Base-by-base conservation (phyloP, 2,113 vertebrate species). In the Bos javanicus region DNA sequence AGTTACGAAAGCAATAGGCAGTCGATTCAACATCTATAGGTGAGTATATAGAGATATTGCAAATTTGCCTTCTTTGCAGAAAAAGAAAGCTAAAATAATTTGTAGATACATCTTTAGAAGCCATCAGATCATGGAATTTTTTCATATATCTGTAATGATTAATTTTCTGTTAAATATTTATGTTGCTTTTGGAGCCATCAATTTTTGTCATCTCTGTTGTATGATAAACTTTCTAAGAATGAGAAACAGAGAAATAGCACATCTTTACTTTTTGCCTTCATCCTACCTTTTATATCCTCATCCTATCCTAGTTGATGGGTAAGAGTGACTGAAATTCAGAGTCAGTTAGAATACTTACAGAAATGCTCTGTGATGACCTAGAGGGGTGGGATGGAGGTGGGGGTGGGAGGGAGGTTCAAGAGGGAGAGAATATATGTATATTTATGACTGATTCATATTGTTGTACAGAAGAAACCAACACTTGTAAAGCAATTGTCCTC, bases 31-130 rank as follows among this genome's bases (percentile, higher is more conserved):
- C 91, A 94, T 97, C 62, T 95, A 91, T 95, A 97, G 92, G 98
- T 98, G 94, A 98, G 98, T 98, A 33, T 80, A 19, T 80, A 39
- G 92, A 30, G 56, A 13, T 74, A 91, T 48, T 76, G 36, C 46
- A 95, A 91, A 87, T 94, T 82, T 48, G 8, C 14, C 96, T 98
- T 96, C 26, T 90, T 28, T 30, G 14, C n/a, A 52, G 19, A 92
- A 96, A 94, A 85, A 50, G 78, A 67, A 81, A 19, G 67, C 7
- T 59, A 83, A 90, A 84, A 43, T 87, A 52, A 39, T 88, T 64
- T 67, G 14, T 71, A 88, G 30, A 74, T 54, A 43, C 16, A 14
- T 88, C 8, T 93, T 87, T 86, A 76, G 46, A 52, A 86, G 36
- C 23, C 76, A 71, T 16, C 56, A 36, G 36, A 74, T 52, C 12